These are phyloP conservation scores for Dinothrombium tinctorium DNA, from an alignment of 1,140 invertebrate species.

Conservation along the genomic window DNA sequence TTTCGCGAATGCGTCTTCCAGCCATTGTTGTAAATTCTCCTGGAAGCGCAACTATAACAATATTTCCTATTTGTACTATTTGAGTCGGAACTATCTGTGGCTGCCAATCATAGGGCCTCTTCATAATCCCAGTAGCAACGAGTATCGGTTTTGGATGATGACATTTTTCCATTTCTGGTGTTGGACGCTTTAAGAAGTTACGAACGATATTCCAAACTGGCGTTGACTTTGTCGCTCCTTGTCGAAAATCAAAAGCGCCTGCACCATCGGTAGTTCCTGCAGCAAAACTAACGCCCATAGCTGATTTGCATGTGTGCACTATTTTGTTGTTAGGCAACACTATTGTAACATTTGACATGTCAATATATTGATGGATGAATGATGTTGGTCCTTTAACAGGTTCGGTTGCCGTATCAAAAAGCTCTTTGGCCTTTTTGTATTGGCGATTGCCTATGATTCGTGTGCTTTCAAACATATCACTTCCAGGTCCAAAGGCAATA, in stretches of 20 bases:
- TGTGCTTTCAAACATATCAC: slow-evolving; percentile 73
- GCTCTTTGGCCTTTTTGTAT: slow-evolving; percentile 41
- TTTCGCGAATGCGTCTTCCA: slow-evolving; percentile 33
- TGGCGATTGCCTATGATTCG: slow-evolving; percentile 58
- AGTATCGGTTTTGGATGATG: slow-evolving; percentile 54
- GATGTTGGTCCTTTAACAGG: slow-evolving; percentile 40
- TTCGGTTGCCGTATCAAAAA: slow-evolving; percentile 23
- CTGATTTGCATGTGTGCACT: slow-evolving; percentile 18
- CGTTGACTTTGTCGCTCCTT: slow-evolving; percentile 14
- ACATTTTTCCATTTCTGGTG: slow-evolving; percentile 16
- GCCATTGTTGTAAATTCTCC: slow-evolving; percentile 91
- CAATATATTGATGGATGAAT: slow-evolving; percentile 51
- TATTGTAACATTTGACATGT: slow-evolving; percentile 38
- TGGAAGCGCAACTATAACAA: slow-evolving; percentile 42
- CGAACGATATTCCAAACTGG: slow-evolving; percentile 15
- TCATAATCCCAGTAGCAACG: slow-evolving; percentile 55
- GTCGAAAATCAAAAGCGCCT: slow-evolving; percentile 56
- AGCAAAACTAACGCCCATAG: slow-evolving; percentile 39
- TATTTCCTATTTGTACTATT: slow-evolving; percentile 43
- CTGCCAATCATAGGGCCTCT: slow-evolving; percentile 59
- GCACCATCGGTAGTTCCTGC: slow-evolving; percentile 81
- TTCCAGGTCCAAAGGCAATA: slow-evolving; percentile 55
- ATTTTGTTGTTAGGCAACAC: slow-evolving; percentile 1
- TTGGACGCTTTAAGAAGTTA: slow-evolving; percentile 19
- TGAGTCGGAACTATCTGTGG: slow-evolving; percentile 60